phyloP scores from a whole-genome alignment of 2,797 vertebrate genomes.

The Macrochelys suwanniensis region DNA sequence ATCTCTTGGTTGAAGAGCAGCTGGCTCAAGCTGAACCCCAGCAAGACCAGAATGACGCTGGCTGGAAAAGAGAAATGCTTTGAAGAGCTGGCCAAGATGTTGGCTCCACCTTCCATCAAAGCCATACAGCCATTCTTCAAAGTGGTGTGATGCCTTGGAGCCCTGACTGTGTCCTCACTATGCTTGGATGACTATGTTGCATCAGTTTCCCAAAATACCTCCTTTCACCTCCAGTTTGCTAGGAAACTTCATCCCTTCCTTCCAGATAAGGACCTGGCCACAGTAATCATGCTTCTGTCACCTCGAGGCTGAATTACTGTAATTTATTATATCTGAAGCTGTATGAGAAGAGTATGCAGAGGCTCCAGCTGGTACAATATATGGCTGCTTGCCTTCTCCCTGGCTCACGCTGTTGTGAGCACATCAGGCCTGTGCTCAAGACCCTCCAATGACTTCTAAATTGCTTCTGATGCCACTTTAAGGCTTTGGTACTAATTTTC shows the following conservation, averaged over 20 bases:
- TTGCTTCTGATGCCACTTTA: background rate
- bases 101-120: background rate
- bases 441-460: background rate
- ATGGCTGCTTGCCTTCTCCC: background rate
- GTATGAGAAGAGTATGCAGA: background rate
- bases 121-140: background rate
- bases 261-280: background rate
- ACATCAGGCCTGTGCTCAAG: background rate
- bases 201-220: background rate
- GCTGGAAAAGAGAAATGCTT: background rate
- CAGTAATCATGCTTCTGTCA: background rate
- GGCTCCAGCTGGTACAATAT: background rate
- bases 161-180: background rate
- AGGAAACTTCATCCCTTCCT: background rate
- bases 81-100: background rate
- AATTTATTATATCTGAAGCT: no score
- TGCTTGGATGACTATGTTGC: background rate
- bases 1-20: background rate
- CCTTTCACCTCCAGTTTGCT: background rate
- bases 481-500: no score
- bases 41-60: background rate
- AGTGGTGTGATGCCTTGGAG: background rate
- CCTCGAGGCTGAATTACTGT: no score
- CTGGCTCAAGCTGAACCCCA: background rate
- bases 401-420: background rate